phyloP scores from a whole-genome alignment of 2,888 invertebrate genomes.

The Sphaeridia pumilis region DNA sequence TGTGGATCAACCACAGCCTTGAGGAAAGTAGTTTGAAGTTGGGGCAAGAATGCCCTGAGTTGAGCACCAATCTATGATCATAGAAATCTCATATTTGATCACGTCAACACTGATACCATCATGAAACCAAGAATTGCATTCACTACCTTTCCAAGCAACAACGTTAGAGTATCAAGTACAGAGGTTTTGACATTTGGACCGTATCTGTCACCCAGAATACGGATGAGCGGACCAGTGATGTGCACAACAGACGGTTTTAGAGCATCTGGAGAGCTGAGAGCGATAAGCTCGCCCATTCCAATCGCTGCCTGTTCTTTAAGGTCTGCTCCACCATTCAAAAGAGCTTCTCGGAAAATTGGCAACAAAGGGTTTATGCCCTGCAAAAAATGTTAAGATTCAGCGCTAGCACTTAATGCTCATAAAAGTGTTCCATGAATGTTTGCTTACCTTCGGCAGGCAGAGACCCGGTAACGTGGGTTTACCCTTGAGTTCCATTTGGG shows the following conservation, averaged over 20 bases:
- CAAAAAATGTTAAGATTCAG: constrained; percentile 15
- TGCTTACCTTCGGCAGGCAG: constrained; percentile 67
- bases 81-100: constrained; percentile 1
- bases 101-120: not conserved
- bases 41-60: constrained; percentile 95
- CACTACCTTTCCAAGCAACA: constrained; percentile 73
- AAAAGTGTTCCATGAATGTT: not conserved
- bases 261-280: constrained; percentile 70
- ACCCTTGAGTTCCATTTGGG: constrained; percentile 69
- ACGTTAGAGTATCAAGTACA: constrained; percentile 83
- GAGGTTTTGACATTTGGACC: constrained; percentile 89
- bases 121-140: not conserved
- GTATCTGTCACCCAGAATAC: constrained; percentile 92
- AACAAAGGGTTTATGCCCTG: constrained; percentile 83
- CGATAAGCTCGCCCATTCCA: constrained; percentile 73
- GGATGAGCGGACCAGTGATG: constrained; percentile 94
- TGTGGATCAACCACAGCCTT: constrained; percentile 86
- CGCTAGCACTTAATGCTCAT: not conserved
- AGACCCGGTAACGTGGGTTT: constrained; percentile 70
- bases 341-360: constrained; percentile 90
- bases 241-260: constrained; percentile 91
- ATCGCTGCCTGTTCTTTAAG: constrained; percentile 91
- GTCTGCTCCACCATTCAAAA: constrained; percentile 87
- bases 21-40: constrained; percentile 94
- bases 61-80: constrained; percentile 67